A percentile compares a stretch with the other conserved stretches of the same genome.
These are phyloP conservation scores for Dendropsophus ebraccatus DNA, from an alignment of 2,113 vertebrate genomes.

Conservation along the genomic window DNA sequence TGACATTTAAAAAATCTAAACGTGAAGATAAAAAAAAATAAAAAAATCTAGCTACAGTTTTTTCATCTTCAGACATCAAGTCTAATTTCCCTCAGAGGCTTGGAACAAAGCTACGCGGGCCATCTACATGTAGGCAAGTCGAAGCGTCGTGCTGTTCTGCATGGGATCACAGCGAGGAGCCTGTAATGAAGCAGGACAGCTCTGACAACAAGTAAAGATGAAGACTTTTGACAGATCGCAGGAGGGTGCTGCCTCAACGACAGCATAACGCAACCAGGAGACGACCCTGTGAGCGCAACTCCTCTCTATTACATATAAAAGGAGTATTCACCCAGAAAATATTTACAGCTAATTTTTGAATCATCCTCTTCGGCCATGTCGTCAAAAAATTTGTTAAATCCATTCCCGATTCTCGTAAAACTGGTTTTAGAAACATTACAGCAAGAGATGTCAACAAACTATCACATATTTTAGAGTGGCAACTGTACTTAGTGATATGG, in stretches of 20 bases:
- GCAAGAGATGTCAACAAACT: no score
- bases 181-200: slow-evolving; percentile 26
- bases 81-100: not conserved
- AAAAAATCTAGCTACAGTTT: not conserved
- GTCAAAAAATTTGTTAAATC: no score
- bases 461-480: no score
- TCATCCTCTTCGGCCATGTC: no score
- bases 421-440: no score
- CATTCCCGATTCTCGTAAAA: not conserved
- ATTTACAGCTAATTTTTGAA: no score
- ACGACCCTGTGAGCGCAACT: not conserved
- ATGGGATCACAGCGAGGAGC: not conserved
- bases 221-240: slow-evolving; percentile 18
- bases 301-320: not conserved
- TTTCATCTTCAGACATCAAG: not conserved
- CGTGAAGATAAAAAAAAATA: not conserved
- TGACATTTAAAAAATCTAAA: not conserved
- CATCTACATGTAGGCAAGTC: not conserved
- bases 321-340: no score
- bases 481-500: no score
- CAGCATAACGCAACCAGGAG: not conserved
- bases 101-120: not conserved
- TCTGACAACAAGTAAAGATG: slow-evolving; percentile 2
- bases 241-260: not conserved
- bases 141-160: not conserved